Evolutionary conservation across 2,797 vertebrate genomes (phyloP).

Genomic region (Myotis planiceps): DNA sequence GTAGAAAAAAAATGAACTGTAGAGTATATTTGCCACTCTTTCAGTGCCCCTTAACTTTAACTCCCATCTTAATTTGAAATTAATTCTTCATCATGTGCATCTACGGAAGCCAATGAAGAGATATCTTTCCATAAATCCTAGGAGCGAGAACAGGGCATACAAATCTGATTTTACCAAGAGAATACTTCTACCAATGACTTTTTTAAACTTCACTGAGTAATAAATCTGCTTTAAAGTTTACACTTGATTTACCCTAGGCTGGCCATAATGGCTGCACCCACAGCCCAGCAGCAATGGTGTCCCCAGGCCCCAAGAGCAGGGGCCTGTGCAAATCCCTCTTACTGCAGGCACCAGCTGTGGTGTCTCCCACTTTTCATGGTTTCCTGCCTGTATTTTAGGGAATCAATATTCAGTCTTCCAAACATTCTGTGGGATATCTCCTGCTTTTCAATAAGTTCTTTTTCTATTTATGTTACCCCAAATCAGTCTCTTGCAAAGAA

Average conservation of each 20-base stretch:
- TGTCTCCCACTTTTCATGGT: not conserved
- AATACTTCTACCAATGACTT: not conserved
- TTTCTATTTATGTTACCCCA: not conserved
- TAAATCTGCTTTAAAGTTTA: not conserved
- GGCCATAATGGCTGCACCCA: not conserved
- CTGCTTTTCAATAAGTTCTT: not conserved
- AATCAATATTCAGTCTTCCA: not conserved
- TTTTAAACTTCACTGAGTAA: not conserved
- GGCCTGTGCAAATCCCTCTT: not conserved
- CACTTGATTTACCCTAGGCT: not conserved
- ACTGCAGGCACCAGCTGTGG: not conserved
- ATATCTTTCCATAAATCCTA: not conserved
- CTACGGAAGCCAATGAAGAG: not conserved
- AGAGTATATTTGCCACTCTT: not conserved
- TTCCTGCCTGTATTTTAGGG: not conserved
- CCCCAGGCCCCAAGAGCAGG: fast-evolving
- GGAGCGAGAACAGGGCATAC: not conserved
- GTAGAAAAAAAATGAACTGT: not conserved
- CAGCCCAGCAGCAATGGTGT: fast-evolving
- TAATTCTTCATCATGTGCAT: not conserved
- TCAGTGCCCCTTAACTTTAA: not conserved
- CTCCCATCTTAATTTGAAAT: not conserved
- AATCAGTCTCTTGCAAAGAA: not conserved
- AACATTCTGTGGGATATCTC: not conserved
- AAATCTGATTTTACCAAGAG: not conserved